A percentile compares a stretch with the other conserved stretches of the same genome.
These are phyloP conservation scores for Plebejus argus DNA, from an alignment of 2,888 invertebrate genomes.

Conservation along the genomic window DNA sequence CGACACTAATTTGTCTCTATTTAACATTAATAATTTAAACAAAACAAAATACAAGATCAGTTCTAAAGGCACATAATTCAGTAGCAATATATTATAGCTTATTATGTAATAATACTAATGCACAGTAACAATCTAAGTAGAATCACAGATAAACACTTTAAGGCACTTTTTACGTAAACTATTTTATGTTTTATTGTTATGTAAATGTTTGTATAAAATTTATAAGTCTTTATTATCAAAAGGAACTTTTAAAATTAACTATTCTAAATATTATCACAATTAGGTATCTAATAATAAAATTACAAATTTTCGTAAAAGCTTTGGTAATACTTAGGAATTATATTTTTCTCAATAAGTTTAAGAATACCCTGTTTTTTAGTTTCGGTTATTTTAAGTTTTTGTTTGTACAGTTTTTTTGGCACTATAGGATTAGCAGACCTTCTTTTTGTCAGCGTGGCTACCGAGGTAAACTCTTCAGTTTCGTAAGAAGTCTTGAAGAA, in stretches of 20 bases:
- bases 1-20: conserved; percentile 38
- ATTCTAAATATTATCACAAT: conserved; percentile 37
- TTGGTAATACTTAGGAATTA: conserved; percentile 41
- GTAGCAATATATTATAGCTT: conserved; percentile 38
- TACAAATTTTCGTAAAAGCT: conserved; percentile 38
- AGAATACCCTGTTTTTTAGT: conserved; percentile 37
- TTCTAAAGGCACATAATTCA: conserved; percentile 29
- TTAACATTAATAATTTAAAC: conserved; percentile 34
- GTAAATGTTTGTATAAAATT: conserved; percentile 35
- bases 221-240: conserved; percentile 34
- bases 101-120: conserved; percentile 37
- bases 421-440: conserved; percentile 33
- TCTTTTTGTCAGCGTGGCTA: conserved; percentile 35
- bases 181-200: conserved; percentile 38
- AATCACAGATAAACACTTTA: conserved; percentile 32
- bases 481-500: conserved; percentile 21
- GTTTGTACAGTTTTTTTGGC: conserved; percentile 38
- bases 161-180: conserved; percentile 36
- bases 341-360: conserved; percentile 40
- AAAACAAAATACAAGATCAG: conserved; percentile 37
- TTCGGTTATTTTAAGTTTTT: conserved; percentile 39
- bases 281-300: conserved; percentile 30
- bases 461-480: conserved; percentile 29
- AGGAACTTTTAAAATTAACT: conserved; percentile 36
- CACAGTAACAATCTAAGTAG: conserved; percentile 39